Percentiles rank a stretch among this genome's conserved stretches.
Evolutionary conservation across 2,113 vertebrate species (phyloP).

Genomic region (Pithys albifrons): DNA sequence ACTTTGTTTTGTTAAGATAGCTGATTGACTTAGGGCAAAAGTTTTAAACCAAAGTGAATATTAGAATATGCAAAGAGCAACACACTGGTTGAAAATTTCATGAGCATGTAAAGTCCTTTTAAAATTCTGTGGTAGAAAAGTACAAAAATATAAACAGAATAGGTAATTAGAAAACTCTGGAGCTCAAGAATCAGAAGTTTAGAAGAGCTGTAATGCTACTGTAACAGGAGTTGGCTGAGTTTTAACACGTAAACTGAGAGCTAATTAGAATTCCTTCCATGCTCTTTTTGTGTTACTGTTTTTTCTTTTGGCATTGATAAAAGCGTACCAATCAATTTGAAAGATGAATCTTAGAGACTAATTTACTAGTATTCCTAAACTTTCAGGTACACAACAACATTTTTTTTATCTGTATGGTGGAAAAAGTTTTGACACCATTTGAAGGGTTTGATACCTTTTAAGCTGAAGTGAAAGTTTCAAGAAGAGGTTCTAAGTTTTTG

Average conservation of each 20-base stretch:
- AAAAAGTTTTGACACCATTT: neutral
- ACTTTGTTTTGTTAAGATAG: neutral
- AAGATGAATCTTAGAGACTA: neutral
- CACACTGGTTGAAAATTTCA: neutral
- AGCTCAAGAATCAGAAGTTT: neutral
- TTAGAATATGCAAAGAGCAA: neutral
- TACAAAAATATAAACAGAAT: neutral
- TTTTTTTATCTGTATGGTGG: neutral
- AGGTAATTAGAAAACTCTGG: neutral
- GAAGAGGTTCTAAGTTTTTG: neutral
- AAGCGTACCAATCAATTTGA: neutral
- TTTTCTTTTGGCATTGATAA: slow-evolving; percentile 18
- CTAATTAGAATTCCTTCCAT: neutral
- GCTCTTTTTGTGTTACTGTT: neutral
- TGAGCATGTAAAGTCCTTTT: neutral
- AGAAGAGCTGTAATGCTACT: neutral
- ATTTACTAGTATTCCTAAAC: neutral
- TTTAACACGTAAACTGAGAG: neutral
- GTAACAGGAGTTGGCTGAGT: neutral
- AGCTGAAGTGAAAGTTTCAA: neutral
- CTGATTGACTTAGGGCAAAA: neutral
- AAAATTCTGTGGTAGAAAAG: neutral
- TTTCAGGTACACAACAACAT: neutral
- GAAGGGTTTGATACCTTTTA: neutral
- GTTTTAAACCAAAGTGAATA: neutral